Conservation (phyloP, 2,113 vertebrate genomes). For the Anas platyrhynchos region DNA sequence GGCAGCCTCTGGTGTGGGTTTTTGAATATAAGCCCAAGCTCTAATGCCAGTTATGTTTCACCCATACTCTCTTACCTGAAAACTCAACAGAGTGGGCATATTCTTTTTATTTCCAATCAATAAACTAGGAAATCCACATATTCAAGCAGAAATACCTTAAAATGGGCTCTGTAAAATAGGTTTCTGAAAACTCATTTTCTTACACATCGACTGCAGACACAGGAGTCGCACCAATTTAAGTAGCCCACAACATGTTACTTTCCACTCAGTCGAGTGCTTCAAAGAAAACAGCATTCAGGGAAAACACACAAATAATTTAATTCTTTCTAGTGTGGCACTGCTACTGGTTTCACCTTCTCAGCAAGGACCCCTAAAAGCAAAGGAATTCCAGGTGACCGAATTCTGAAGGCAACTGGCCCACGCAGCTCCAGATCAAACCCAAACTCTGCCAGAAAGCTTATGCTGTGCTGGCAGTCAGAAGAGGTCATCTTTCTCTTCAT, state of each 20-base stretch:
- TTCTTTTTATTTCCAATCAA: neutral
- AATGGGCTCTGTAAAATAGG: neutral
- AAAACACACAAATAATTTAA: neutral
- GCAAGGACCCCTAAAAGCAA: neutral
- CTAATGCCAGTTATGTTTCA: neutral
- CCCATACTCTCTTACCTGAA: neutral
- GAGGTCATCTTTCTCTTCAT: neutral
- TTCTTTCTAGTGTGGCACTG: neutral
- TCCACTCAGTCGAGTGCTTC: neutral
- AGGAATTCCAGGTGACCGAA: neutral
- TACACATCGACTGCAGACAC: neutral
- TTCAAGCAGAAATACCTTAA: neutral
- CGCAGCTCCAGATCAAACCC: neutral
- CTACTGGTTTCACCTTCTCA: neutral
- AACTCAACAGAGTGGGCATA: neutral
- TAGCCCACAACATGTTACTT: neutral
- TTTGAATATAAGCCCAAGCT: neutral
- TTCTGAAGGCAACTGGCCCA: neutral
- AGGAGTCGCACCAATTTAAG: neutral
- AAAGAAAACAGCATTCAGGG: neutral
- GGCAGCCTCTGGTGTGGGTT: neutral
- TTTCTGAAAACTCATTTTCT: neutral
- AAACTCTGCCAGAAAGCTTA: neutral
- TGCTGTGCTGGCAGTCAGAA: neutral
- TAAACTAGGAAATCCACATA: neutral